Base-by-base conservation (phyloP, 2,113 vertebrate genomes). In the Camelus bactrianus region DNA sequence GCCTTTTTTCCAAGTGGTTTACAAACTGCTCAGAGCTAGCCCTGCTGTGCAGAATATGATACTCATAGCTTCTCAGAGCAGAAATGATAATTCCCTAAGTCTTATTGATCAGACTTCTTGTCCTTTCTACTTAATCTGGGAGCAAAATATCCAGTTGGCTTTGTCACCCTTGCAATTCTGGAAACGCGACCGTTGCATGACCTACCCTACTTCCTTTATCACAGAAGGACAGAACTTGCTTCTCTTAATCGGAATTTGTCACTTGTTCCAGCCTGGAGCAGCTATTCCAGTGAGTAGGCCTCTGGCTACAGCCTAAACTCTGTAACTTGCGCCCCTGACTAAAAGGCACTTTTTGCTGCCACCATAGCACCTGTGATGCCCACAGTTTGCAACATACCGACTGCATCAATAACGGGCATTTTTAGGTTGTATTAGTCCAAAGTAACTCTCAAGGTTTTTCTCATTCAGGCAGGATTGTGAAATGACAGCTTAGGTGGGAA, bases 221-320 rank as follows among this genome's bases (percentile, higher is more conserved):
- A 0, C 75, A 95, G 76, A 80, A 97, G 60, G 8, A 35, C 79
- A 80, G 32, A 64, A 12, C 67, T 89, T 72, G 70, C 13, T 65
- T 93, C 69, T 94, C 90, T 97, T 96, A 89, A 8, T 84, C 82
- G 91, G 89, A 79, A 67, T 85, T 3, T 94, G 93, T 82, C n/a
- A 95, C 97, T 97, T 93, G 96, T 96, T 98, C 56, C 92, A 97
- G 93, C 96, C 85, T 95, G 50, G 85, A 97, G 96, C 96, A 96
- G 52, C 98, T 97, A 97, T 91, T 96, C 9, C 94, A 87, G 76
- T 91, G 94, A 97, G 97, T 5, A 64, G 92, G 92, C 95, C 97
- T 83, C 75, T 84, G 54, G 52, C 58, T 42, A 15, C 24, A 88
- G 92, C 84, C 86, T 98, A 95, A 94, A 95, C 98, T 98, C 98